Base-by-base conservation (phyloP, 2,888 invertebrate genomes). In the Tuta absoluta region DNA sequence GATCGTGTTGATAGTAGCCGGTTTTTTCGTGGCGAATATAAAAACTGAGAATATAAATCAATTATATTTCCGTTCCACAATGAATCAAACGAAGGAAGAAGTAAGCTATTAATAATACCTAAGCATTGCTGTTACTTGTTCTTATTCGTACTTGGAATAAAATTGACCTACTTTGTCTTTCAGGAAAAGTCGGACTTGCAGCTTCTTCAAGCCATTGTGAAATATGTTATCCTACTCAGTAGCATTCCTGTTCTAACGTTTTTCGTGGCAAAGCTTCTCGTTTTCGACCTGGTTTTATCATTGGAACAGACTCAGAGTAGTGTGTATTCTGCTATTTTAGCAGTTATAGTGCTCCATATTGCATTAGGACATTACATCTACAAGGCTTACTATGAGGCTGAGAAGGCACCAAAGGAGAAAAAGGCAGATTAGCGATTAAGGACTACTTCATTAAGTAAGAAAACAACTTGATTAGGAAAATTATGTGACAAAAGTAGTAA, bases 351-450 rank as follows among this genome's bases (percentile, higher is more conserved):
- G 7, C 86, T 97, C 62, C 97, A 97, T 79, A 77, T 96, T 68
- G 95, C 96, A 4, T 81, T 97, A 66, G 97, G 95, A 37, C 86
- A 95, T 59, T 97, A 96, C 78, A 96, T 97, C 75, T 95, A 94
- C 78, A 93, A 93, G 75, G 96, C 96, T 0, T 97, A 96, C 81
- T 94, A 93, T 71, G 94, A 93, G 71, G 68, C 86, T n/a, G 93
- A 89, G 0, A 91, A 80, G 75, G 61, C 76, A 57, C 78, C 80
- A 49, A 91, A 92, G 72, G 87, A 89, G 3, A 45, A 14, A 17
- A 60, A 60, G 14, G 45, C 24, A 17, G 60, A 60, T 24, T 60
- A 41, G 59, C 17, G 2, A n/a, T 11, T 37, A 57, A 17, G 17
- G 4, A 49, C 5, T 33, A 24, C 10, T 33, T 56, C n/a, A 56